Evolutionary conservation across 2,888 invertebrate species (phyloP).

Genomic region (Ornithoptera priamus): DNA sequence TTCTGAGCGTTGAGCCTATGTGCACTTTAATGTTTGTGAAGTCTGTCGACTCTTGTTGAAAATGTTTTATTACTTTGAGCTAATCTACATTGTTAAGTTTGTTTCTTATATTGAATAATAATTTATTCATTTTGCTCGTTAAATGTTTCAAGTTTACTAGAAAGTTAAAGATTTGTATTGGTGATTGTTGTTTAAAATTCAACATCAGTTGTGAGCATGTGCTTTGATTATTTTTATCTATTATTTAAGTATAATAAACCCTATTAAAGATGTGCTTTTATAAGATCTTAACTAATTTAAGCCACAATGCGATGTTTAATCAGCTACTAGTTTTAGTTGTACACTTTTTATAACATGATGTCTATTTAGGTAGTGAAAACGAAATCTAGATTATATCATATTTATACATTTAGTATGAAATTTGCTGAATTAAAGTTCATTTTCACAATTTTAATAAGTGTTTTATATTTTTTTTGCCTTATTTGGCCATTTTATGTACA

Average conservation of each 20-base stretch:
- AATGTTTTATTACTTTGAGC: constrained; percentile 79
- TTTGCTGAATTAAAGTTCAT: constrained; percentile 80
- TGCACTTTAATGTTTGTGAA: constrained; percentile 60
- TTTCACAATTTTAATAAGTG: constrained; percentile 76
- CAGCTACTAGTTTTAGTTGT: constrained; percentile 80
- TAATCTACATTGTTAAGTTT: constrained; percentile 79
- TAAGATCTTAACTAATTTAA: constrained; percentile 78
- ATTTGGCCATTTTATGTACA: constrained; percentile 18
- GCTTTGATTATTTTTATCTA: constrained; percentile 78
- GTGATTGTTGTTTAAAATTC: constrained; percentile 75
- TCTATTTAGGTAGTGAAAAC: constrained; percentile 79
- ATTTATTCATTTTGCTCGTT: constrained; percentile 81
- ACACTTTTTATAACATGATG: constrained; percentile 81
- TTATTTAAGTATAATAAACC: constrained; percentile 78
- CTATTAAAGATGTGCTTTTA: constrained; percentile 76
- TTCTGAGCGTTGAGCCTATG: constrained; percentile 53
- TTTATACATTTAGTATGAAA: constrained; percentile 81
- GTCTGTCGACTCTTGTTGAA: constrained; percentile 73
- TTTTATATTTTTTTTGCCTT: constrained; percentile 44
- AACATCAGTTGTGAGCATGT: constrained; percentile 74
- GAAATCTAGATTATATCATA: constrained; percentile 80
- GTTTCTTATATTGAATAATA: constrained; percentile 78
- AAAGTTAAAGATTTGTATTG: constrained; percentile 75
- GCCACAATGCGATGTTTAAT: constrained; percentile 79
- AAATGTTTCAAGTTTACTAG: constrained; percentile 80